Conservation (phyloP, 2,888 invertebrate genomes). For the Conops quadrifasciatus region DNA sequence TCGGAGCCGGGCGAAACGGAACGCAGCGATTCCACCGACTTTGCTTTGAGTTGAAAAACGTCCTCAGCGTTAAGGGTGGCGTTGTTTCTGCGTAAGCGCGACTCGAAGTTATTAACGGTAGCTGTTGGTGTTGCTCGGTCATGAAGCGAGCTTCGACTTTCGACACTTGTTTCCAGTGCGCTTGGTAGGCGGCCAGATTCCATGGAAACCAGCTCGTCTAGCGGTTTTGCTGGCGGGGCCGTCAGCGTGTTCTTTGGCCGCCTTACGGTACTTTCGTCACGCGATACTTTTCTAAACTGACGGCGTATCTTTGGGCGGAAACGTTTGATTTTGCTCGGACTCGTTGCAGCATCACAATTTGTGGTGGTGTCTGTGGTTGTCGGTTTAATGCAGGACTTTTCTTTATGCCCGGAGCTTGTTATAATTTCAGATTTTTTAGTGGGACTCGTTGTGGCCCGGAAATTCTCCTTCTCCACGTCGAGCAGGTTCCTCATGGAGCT, state of each 20-base stretch:
- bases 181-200: constrained; percentile 32
- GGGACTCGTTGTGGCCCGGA: constrained; percentile 67
- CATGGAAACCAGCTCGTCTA: too few species aligned
- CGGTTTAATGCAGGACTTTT: constrained; percentile 58
- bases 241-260: constrained; percentile 49
- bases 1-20: constrained; percentile 92
- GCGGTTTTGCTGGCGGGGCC: constrained; percentile 39
- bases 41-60: constrained; percentile 73
- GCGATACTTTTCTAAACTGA: constrained; percentile 59
- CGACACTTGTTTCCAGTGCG: constrained; percentile 43
- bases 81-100: too few species aligned
- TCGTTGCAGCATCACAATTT: constrained; percentile 54
- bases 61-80: constrained; percentile 36
- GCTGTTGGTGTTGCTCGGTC: too few species aligned
- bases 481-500: constrained; percentile 79
- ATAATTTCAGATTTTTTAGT: constrained; percentile 53
- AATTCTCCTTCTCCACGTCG: constrained; percentile 73
- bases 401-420: constrained; percentile 41
- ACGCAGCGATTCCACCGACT: constrained; percentile 85
- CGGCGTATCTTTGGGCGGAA: constrained; percentile 65
- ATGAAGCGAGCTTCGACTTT: not conserved
- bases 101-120: too few species aligned
- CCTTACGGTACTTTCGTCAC: constrained; percentile 54
- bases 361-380: constrained; percentile 37
- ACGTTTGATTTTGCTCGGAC: constrained; percentile 64